Base-by-base conservation (phyloP, 2,888 invertebrate genomes). In the Brachypalpus laphriformis region DNA sequence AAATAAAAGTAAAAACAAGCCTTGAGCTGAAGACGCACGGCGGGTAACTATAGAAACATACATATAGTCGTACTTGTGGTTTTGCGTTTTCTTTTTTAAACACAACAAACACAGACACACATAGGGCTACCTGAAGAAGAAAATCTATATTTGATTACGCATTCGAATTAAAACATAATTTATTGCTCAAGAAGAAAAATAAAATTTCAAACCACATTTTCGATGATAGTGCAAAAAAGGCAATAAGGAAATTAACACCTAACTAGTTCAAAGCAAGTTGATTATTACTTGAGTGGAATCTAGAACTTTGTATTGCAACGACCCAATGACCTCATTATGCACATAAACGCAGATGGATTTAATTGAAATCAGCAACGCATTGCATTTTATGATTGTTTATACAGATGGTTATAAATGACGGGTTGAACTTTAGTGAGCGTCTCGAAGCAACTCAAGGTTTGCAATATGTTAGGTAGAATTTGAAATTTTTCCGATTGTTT, bases 1-100 rank as follows among this genome's bases (percentile, higher is more conserved):
- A 74, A 57, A 78, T 70, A 74, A 78, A 83, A 74, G 61, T 80
- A 80, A 83, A 80, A 63, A 57, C 68, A 83, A 57, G 37, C 37
- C 37, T 34, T 4, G 54, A 80, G 51, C 61, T 61, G 31, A 66
- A 76, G 66, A 75, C 9, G 45, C 47, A 56, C 37, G 75, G 57
- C 45, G 7, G 16, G 75, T 68, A 68, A 80, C 49, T 31, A 49
- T 63, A 82, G 76, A n/a, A n/a, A n/a, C n/a, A n/a, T n/a, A 63
- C 80, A 49, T 80, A 45, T 57, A 75, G 54, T 65, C 74, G 74
- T 80, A 59, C 72, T 75, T 83, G 83, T 70, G 83, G 83, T 83
- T 77, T 56, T 16, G 5, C n/a, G n/a, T 37, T 37, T 37, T 37
- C 11, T 31, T 57, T 47, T 49, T 2, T 63, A 56, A 68, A 9